These are phyloP conservation scores for Dermatophagoides farinae DNA, from an alignment of 1,140 invertebrate species.

Conservation along the genomic window DNA sequence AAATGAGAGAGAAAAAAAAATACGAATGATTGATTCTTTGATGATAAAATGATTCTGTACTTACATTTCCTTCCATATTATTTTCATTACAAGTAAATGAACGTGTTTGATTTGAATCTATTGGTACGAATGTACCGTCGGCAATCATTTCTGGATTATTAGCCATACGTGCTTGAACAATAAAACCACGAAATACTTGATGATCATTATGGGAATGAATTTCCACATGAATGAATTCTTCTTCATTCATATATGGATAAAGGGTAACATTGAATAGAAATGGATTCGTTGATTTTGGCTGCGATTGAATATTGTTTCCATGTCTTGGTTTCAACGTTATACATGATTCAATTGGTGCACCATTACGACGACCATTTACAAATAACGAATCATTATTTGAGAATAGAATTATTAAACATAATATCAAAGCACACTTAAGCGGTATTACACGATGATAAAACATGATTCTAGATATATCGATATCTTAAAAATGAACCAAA, in stretches of 20 bases:
- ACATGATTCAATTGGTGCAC: constrained; percentile 2
- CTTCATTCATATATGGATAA: background rate
- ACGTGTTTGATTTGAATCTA: background rate
- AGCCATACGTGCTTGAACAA: background rate
- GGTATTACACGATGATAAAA: no score
- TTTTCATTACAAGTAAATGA: background rate
- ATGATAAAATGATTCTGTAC: no score
- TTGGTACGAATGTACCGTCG: background rate
- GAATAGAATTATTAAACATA: background rate
- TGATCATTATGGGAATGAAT: background rate
- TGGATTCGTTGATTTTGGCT: background rate
- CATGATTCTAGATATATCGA: no score
- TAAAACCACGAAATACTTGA: background rate
- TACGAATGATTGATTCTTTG: no score
- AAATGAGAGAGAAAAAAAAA: background rate
- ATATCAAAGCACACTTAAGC: no score
- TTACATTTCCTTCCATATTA: constrained; percentile 2
- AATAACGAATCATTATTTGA: no score
- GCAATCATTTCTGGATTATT: background rate
- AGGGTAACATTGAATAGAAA: background rate
- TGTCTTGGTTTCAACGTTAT: background rate
- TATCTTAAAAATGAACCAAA: no score
- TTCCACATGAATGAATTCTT: background rate
- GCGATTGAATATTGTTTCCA: background rate
- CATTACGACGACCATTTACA: background rate